Conservation (phyloP, 1,140 invertebrate genomes). For the Agrypnia vestita region DNA sequence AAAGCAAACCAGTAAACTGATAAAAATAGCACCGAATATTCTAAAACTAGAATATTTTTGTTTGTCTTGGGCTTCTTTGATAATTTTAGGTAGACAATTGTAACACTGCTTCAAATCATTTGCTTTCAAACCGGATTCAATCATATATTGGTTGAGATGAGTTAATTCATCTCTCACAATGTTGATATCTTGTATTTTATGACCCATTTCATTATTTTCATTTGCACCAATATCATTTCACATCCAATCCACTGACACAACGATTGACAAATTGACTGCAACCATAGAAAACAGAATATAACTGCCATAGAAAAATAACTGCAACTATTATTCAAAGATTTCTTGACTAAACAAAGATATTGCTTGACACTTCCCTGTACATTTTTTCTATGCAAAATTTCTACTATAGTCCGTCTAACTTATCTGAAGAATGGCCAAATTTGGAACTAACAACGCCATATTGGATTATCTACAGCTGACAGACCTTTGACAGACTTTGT, state of each 20-base stretch:
- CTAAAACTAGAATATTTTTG: constrained; percentile 42
- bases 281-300: too few species aligned
- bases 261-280: too few species aligned
- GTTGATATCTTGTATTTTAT: constrained; percentile 28
- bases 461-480: too few species aligned
- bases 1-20: constrained; percentile 41
- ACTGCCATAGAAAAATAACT: too few species aligned
- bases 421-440: too few species aligned
- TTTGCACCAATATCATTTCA: constrained; percentile 19
- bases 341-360: constrained; percentile 2
- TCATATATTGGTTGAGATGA: constrained; percentile 42
- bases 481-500: too few species aligned
- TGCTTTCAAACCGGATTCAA: constrained; percentile 36
- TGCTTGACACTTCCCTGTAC: constrained; percentile 4
- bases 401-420: too few species aligned
- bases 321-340: constrained; percentile 27
- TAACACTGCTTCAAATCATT: constrained; percentile 49
- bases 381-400: too few species aligned
- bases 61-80: constrained; percentile 29
- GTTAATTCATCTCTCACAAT: constrained; percentile 26
- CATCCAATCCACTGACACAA: constrained; percentile 38
- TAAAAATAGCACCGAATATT: constrained; percentile 50
- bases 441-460: too few species aligned
- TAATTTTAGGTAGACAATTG: constrained; percentile 26
- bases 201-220: constrained; percentile 36